Conservation (phyloP, 2,113 vertebrate genomes). For the Gadus macrocephalus region DNA sequence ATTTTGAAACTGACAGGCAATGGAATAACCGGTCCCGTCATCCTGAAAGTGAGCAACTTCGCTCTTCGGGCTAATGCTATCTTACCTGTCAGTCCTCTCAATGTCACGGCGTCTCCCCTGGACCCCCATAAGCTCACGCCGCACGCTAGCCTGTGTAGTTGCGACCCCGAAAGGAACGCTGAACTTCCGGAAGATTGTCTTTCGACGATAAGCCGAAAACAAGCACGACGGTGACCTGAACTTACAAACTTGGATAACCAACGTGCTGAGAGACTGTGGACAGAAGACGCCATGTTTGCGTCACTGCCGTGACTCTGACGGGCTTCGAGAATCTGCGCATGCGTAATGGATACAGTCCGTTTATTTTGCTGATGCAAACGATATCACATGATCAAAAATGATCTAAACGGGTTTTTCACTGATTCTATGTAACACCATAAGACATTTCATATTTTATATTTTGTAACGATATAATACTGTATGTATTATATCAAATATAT, state of each 20-base stretch:
- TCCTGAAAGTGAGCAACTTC: too few relatives aligned
- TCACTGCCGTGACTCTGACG: constrained; percentile 21
- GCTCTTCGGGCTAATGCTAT: not conserved
- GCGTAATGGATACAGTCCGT: constrained; percentile 7
- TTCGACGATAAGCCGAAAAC: not conserved
- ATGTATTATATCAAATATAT: too few relatives aligned
- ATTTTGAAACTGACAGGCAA: too few relatives aligned
- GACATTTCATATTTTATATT: too few relatives aligned
- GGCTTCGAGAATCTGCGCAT: constrained; percentile 42
- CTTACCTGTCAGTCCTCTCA: constrained; percentile 55
- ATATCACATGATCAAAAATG: too few relatives aligned
- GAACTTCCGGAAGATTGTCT: constrained; percentile 13
- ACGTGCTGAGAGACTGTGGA: constrained; percentile 20
- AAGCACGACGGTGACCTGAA: not conserved
- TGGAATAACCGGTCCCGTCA: too few relatives aligned
- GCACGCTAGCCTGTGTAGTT: not conserved
- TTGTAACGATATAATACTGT: too few relatives aligned
- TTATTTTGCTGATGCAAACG: too few relatives aligned
- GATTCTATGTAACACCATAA: too few relatives aligned
- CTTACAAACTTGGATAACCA: constrained; percentile 28
- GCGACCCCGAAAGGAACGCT: not conserved
- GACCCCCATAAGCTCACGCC: constrained; percentile 26
- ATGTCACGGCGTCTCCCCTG: constrained; percentile 55
- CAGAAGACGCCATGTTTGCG: constrained; percentile 62
- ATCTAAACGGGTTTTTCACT: too few relatives aligned